Base-by-base conservation (phyloP, 2,888 invertebrate species). In the Aporophyla nigra region DNA sequence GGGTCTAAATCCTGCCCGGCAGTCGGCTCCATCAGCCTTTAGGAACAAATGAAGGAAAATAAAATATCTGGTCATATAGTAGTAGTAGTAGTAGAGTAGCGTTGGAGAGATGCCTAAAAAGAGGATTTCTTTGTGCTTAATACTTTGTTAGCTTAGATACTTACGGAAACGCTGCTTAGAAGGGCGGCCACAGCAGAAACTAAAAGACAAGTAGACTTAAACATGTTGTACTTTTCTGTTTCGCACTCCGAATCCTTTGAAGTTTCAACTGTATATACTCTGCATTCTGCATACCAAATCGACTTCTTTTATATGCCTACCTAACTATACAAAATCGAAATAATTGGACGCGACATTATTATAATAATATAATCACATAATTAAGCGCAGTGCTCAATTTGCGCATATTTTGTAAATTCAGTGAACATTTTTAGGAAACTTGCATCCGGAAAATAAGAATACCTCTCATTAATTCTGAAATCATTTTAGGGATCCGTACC, bases 181-280 rank as follows among this genome's bases (percentile, higher is more conserved):
- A 24, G 7, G 10, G 72, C 9, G 14, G 49, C 14, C 43, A 74
- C 16, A 24, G 51, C 24, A 62, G 19, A 62, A 27, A 77, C 43
- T 43, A 74, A 7, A 6, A 74, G 12, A 74, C 19, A 62, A 21
- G 62, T 33, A 27, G 51, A 49, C 4, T 33, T 77, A 21, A n/a
- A 74, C 77, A 77, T 77, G 10, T 56, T 77, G 27, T 81, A 56
- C 27, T 74, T 43, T 77, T 49, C 21, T 46, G 40, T 56, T 80
- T 49, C 5, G n/a, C 24, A 46, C 46, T 54, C 46, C 21, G 33
- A 46, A 12, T 40, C 24, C 43, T 24, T 66, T 5, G 9, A 56
- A 54, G 12, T 14, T 27, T 49, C 27, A 77, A 40, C 49, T 43
- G 54, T 33, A n/a, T n/a, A n/a, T n/a, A n/a, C n/a, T n/a, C 21